Evolutionary conservation across 2,797 vertebrate species (phyloP).

Genomic region (Eulemur mongoz): DNA sequence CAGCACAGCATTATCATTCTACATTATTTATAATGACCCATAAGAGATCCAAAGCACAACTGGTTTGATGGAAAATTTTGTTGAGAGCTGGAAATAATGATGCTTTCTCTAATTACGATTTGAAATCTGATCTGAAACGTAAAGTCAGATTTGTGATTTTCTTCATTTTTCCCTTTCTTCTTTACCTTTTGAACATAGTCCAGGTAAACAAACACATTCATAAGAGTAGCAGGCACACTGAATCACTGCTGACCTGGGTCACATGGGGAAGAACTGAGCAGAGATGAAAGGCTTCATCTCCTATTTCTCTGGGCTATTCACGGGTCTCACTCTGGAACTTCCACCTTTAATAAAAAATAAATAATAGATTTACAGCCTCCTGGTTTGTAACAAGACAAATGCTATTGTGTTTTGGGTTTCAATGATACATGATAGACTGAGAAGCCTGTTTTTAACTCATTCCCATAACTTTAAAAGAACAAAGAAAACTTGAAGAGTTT

Average conservation of each 20-base stretch:
- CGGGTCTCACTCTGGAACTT: not conserved
- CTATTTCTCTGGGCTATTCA: constrained; percentile 56
- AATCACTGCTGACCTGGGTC: not conserved
- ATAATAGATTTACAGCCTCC: constrained; percentile 52
- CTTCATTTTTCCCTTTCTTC: not conserved
- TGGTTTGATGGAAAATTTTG: not conserved
- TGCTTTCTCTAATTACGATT: constrained; percentile 62
- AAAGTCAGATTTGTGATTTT: not conserved
- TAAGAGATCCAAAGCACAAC: constrained; percentile 26
- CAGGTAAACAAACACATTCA: constrained; percentile 46
- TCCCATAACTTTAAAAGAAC: constrained; percentile 34
- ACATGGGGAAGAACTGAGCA: not conserved
- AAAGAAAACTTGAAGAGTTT: constrained; percentile 27
- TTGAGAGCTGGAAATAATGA: not conserved
- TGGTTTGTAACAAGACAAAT: constrained; percentile 51
- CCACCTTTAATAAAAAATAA: constrained; percentile 64
- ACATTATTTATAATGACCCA: constrained; percentile 34
- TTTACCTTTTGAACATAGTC: constrained; percentile 40
- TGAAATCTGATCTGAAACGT: not conserved
- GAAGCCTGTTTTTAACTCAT: constrained; percentile 58
- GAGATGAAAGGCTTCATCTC: constrained; percentile 65
- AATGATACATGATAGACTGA: constrained; percentile 56
- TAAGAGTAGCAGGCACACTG: not conserved
- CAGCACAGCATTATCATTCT: not conserved
- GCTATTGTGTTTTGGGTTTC: constrained; percentile 60